A percentile compares a stretch with the other conserved stretches of the same genome.
These are phyloP conservation scores for Centropus bengalensis DNA, from an alignment of 2,113 vertebrate species.

Conservation along the genomic window DNA sequence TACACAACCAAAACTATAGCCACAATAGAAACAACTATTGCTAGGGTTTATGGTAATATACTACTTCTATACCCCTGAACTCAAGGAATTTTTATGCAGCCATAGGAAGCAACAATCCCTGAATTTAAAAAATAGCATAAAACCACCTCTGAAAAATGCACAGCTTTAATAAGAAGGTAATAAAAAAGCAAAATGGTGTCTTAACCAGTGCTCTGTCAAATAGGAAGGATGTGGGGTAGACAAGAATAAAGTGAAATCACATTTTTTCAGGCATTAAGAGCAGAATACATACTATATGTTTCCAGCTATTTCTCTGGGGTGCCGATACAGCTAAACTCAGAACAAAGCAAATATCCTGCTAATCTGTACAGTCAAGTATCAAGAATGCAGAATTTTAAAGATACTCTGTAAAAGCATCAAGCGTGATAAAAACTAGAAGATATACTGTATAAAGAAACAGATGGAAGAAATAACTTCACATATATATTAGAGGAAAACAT, in stretches of 20 bases:
- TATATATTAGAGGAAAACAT: background rate
- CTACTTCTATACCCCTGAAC: background rate
- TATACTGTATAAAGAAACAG: background rate
- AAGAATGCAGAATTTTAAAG: background rate
- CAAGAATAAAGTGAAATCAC: background rate
- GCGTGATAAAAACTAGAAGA: background rate
- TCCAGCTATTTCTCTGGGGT: background rate
- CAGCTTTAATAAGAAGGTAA: background rate
- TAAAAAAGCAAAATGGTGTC: background rate
- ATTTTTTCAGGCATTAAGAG: background rate
- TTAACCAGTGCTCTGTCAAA: background rate
- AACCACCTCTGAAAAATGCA: background rate
- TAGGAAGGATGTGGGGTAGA: background rate
- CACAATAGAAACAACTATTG: background rate
- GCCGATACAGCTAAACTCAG: background rate
- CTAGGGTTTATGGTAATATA: background rate
- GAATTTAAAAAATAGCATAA: background rate
- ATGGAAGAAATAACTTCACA: background rate
- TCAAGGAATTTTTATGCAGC: accelerated
- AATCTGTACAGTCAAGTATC: background rate
- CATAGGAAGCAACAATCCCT: background rate
- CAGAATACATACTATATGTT: background rate
- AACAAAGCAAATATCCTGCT: background rate
- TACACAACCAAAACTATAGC: background rate
- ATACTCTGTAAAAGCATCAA: background rate